Evolutionary conservation across 2,888 invertebrate species (phyloP).

Genomic region (Branchipolynoe longqiensis): DNA sequence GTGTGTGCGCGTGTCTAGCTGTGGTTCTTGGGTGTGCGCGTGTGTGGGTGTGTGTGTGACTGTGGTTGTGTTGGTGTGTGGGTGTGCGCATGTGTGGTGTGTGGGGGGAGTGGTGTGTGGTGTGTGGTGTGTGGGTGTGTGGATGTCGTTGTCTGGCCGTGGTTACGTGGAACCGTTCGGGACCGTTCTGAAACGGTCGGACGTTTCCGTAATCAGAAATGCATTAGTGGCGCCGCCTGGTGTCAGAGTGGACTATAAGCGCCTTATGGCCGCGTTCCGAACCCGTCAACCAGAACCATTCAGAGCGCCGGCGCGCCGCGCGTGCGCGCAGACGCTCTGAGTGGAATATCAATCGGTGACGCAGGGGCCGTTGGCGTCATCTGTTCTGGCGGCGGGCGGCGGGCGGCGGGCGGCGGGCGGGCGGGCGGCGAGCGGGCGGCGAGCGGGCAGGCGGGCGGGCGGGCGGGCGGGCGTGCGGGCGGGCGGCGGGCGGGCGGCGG

Average conservation of each 20-base stretch:
- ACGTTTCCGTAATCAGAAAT: conserved; percentile 49
- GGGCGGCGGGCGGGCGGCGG: too few species aligned
- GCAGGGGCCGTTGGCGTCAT: background rate
- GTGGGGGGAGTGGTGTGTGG: too few species aligned
- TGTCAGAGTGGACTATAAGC: conserved; percentile 34
- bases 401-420: background rate
- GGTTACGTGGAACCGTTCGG: too few species aligned
- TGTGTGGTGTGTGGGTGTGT: too few species aligned
- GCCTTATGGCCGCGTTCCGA: background rate
- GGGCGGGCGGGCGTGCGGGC: too few species aligned
- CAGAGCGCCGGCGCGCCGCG: conserved; percentile 10
- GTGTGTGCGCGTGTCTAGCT: too few species aligned
- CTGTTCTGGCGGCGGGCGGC: conserved; percentile 13
- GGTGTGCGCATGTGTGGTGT: too few species aligned
- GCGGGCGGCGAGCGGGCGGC: background rate
- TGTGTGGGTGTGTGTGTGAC: too few species aligned
- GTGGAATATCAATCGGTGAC: conserved; percentile 28
- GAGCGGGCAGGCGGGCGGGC: background rate
- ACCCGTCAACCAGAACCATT: conserved; percentile 48
- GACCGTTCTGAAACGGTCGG: conserved; percentile 4
- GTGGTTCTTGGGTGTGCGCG: too few species aligned
- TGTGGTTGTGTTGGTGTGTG: too few species aligned
- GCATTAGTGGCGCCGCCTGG: conserved; percentile 15
- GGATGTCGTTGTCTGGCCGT: too few species aligned
- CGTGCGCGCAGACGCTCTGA: conserved; percentile 39